phyloP scores from a whole-genome alignment of 2,113 vertebrate species.

The Garra rufa region DNA sequence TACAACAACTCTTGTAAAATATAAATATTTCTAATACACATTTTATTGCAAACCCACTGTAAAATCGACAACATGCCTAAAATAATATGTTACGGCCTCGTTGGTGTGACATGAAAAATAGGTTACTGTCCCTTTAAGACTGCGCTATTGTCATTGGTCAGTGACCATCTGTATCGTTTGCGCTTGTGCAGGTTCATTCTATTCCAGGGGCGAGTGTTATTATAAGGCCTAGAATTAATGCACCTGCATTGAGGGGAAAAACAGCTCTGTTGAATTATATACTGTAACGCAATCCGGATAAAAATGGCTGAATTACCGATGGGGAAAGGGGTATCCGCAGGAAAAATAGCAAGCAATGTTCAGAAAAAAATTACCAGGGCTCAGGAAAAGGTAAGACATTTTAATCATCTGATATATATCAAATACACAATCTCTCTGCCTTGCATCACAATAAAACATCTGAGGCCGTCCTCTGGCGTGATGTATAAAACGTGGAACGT shows the following conservation, averaged over 20 bases:
- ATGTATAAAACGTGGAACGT: not conserved
- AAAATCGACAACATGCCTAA: not conserved
- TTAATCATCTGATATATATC: not conserved
- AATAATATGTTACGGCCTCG: not conserved
- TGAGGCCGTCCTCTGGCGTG: not conserved
- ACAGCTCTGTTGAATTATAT: not conserved
- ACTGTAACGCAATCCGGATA: not conserved
- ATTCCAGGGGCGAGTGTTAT: conserved; percentile 30
- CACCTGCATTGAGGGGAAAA: not conserved
- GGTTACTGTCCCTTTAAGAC: conserved; percentile 73
- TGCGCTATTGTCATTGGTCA: conserved; percentile 61
- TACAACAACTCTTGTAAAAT: not conserved
- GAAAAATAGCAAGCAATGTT: conserved; percentile 94
- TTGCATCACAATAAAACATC: not conserved
- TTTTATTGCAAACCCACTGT: not conserved
- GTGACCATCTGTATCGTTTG: conserved; percentile 44
- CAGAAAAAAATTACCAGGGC: conserved; percentile 98
- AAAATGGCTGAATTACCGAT: conserved; percentile 97
- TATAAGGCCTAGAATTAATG: conserved; percentile 16
- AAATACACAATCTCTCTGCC: not conserved
- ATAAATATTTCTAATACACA: not conserved
- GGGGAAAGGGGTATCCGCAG: conserved; percentile 94
- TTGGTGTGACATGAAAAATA: not conserved
- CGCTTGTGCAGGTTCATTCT: conserved; percentile 48
- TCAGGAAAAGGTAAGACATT: conserved; percentile 91